Evolutionary conservation across 2,888 invertebrate genomes (phyloP), one percentile per base, ranked within the genome.

Genomic region (Lasioglossum figueresi): DNA sequence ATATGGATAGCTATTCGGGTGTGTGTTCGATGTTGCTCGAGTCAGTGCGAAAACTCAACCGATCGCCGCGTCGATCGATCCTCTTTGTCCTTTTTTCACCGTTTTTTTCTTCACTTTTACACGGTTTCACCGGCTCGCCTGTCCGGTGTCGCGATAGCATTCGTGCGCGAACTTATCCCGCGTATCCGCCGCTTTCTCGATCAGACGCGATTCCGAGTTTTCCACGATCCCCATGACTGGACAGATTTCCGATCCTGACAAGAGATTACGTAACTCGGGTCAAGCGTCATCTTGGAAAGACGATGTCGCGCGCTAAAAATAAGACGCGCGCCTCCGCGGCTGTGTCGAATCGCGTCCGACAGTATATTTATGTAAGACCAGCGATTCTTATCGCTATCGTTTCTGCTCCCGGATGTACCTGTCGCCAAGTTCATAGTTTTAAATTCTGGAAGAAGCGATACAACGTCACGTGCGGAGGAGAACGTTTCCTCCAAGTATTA

Each of bases 231-330:
- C 37, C 27, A n/a, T 56, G 52, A 23, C 71, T 56, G 71, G 56
- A 78, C 23, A 78, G 40, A 70, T 52, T 45, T 43, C 23, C 27
- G 14, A 27, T 40, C 14, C 43, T 27, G 56, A 71, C 34, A 45
- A 19, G 76, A 27, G 43, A 34, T 83, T 83, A 83, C 82, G 73
- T 80, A 83, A 80, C 48, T 19, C 16, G 31, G 52, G 73, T 52
- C 56, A 72, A 75, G 34, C 80, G 59, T 80, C 68, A 68, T 80
- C 77, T 83, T 74, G 80, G 74, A 80, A 76, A 68, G 43, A 70
- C 34, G 37, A 73, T 68, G 68, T 34, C 40, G 14, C 48, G 34
- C 27, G 40, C 66, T 76, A 80, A 66, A 80, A 76, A 76, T 80
- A 80, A 59, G 19, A 68, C 19, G 27, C 45, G 37, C 48, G 31